phyloP scores from a whole-genome alignment of 2,888 invertebrate species.

The Lepidonotus clava region DNA sequence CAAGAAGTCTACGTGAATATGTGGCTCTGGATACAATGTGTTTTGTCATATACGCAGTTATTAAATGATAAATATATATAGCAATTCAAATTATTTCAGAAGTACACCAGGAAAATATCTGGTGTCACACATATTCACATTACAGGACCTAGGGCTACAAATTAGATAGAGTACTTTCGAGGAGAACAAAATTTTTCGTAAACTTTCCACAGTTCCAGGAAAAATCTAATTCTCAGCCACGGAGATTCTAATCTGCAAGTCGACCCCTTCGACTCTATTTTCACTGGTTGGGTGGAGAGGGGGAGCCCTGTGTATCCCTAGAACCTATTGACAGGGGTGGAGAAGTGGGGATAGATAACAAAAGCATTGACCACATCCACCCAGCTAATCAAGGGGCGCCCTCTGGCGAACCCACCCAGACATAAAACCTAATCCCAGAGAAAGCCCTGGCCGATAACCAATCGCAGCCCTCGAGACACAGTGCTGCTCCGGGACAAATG shows the following conservation, averaged over 20 bases:
- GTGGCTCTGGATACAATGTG: too few relatives aligned
- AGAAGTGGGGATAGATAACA: slow-evolving; percentile 20
- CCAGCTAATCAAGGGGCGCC: background rate
- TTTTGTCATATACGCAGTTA: too few relatives aligned
- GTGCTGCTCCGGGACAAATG: background rate
- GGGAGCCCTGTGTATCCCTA: background rate
- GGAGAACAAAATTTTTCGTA: too few relatives aligned
- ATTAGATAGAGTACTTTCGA: too few relatives aligned
- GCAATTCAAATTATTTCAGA: too few relatives aligned
- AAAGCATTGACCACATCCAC: slow-evolving; percentile 37
- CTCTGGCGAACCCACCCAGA: background rate
- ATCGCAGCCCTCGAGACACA: background rate
- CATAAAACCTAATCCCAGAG: slow-evolving; percentile 20
- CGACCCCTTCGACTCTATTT: background rate
- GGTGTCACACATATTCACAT: too few relatives aligned
- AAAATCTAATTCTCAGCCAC: too few relatives aligned
- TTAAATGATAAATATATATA: too few relatives aligned
- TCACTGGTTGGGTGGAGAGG: background rate
- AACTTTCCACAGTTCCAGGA: background rate
- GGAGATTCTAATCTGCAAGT: background rate
- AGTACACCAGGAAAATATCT: too few relatives aligned
- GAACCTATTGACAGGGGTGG: slow-evolving; percentile 18
- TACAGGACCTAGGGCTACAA: too few relatives aligned
- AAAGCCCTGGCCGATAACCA: slow-evolving; percentile 21
- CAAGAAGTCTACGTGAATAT: too few relatives aligned